phyloP scores from a whole-genome alignment of 2,888 invertebrate species.

The Acrocera orbiculus region DNA sequence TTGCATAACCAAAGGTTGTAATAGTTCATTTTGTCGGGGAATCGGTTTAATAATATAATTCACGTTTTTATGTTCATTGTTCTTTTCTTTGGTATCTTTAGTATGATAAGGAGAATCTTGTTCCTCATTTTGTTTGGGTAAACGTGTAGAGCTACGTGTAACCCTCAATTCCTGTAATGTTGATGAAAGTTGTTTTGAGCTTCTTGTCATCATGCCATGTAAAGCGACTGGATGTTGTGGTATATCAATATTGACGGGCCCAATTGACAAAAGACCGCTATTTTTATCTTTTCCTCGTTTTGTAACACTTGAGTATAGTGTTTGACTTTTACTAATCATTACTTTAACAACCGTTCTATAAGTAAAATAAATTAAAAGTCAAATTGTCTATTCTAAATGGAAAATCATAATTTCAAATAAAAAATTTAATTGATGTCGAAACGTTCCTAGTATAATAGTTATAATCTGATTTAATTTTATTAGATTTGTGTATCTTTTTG shows the following conservation, averaged over 20 bases:
- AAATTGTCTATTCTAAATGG: neutral
- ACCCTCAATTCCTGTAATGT: slow-evolving; percentile 80
- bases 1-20: slow-evolving; percentile 73
- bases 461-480: no score
- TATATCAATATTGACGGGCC: slow-evolving; percentile 82
- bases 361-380: slow-evolving; percentile 5
- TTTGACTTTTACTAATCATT: slow-evolving; percentile 81
- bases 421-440: no score
- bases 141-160: slow-evolving; percentile 58
- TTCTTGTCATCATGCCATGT: slow-evolving; percentile 95
- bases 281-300: slow-evolving; percentile 61
- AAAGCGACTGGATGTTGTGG: slow-evolving; percentile 96
- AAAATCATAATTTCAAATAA: neutral
- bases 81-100: slow-evolving; percentile 21
- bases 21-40: slow-evolving; percentile 37
- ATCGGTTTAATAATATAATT: slow-evolving; percentile 19
- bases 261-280: slow-evolving; percentile 65
- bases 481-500: no score
- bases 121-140: slow-evolving; percentile 44
- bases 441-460: no score
- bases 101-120: slow-evolving; percentile 34
- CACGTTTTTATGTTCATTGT: slow-evolving; percentile 19
- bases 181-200: slow-evolving; percentile 79
- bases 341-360: slow-evolving; percentile 80
- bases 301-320: slow-evolving; percentile 72